phyloP scores from a whole-genome alignment of 2,113 vertebrate genomes.

The Emberiza fucata region DNA sequence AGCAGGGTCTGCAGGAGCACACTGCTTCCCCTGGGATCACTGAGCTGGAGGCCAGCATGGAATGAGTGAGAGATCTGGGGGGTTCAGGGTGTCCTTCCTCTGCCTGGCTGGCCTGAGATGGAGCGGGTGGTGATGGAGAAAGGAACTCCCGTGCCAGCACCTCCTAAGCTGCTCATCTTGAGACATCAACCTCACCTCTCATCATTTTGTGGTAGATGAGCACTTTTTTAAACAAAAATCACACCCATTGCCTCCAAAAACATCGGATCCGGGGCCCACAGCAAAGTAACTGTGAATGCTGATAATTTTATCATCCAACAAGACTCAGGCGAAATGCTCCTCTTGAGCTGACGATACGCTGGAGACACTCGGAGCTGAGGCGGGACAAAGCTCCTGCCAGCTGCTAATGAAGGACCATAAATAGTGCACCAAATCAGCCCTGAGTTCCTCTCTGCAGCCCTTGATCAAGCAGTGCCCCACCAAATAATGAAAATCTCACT shows the following conservation, averaged over 20 bases:
- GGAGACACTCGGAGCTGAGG: neutral
- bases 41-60: neutral
- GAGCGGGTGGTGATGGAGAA: neutral
- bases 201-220: accelerated
- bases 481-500: conserved; percentile 50
- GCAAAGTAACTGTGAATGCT: neutral
- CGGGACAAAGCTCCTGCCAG: conserved; percentile 19
- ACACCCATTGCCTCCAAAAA: neutral
- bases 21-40: accelerated
- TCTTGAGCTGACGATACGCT: neutral
- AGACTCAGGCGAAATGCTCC: neutral
- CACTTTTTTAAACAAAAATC: neutral
- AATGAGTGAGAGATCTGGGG: accelerated
- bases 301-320: conserved; percentile 35
- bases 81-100: neutral
- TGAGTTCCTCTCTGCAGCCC: conserved; percentile 23
- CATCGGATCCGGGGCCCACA: neutral
- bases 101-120: neutral
- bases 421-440: neutral
- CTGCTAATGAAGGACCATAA: conserved; percentile 8
- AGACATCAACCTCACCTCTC: neutral
- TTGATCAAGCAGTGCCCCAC: conserved; percentile 23
- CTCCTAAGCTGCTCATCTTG: neutral
- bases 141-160: accelerated
- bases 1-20: neutral